Conservation (phyloP, 2,797 vertebrate species). For the Meriones psammophilus region DNA sequence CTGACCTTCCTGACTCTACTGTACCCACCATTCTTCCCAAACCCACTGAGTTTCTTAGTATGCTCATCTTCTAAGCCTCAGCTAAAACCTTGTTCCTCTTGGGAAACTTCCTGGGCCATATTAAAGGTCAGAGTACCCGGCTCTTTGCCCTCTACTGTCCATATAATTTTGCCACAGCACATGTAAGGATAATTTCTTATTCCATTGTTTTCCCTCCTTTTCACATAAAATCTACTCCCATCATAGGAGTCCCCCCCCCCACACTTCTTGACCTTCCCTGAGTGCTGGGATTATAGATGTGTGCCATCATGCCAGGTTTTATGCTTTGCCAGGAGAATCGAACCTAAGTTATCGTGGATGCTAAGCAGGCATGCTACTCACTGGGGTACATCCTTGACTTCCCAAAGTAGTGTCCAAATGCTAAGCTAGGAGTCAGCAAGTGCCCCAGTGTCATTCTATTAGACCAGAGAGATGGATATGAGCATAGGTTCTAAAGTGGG, state of each 20-base stretch:
- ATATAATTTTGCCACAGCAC: not conserved
- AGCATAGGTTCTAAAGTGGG: not conserved
- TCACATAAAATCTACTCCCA: not conserved
- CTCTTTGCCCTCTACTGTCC: not conserved
- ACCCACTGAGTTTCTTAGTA: rapidly evolving
- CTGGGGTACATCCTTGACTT: not conserved
- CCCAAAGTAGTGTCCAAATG: not conserved
- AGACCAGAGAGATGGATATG: not conserved
- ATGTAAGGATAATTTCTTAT: not conserved
- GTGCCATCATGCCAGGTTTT: not conserved
- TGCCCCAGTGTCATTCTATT: not conserved
- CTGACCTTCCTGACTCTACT: not conserved
- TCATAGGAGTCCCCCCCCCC: not conserved
- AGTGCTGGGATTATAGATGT: not conserved
- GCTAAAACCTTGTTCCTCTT: not conserved
- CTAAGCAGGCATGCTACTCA: not conserved
- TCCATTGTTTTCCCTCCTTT: not conserved
- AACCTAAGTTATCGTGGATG: not conserved
- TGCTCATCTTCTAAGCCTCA: not conserved
- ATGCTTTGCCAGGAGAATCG: not conserved
- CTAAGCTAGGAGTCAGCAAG: not conserved
- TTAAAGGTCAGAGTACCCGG: not conserved
- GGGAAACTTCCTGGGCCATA: not conserved
- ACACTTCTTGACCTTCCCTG: not conserved
- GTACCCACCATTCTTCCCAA: not conserved